phyloP scores from a whole-genome alignment of 2,797 vertebrate species.

The Sebastes hubbsi region DNA sequence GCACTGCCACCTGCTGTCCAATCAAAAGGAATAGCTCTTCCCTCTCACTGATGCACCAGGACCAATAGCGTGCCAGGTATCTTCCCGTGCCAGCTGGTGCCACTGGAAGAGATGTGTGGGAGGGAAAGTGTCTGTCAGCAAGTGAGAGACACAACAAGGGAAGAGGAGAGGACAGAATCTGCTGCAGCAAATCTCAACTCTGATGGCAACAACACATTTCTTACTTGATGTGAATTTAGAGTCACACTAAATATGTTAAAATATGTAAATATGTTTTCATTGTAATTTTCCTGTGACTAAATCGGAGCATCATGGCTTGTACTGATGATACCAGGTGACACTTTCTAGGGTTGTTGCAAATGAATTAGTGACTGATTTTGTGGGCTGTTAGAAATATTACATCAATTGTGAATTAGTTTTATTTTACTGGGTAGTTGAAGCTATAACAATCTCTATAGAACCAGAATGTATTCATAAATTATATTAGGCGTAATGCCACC shows the following conservation, averaged over 20 bases:
- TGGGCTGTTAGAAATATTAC: neutral
- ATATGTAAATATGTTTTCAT: neutral
- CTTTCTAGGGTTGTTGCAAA: neutral
- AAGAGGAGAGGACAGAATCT: slow-evolving; percentile 1
- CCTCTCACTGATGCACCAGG: slow-evolving; percentile 11
- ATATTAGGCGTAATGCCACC: neutral
- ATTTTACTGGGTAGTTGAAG: neutral
- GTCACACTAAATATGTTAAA: neutral
- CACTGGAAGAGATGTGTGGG: slow-evolving; percentile 10
- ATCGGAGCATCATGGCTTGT: neutral
- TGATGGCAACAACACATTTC: neutral
- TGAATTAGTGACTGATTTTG: neutral
- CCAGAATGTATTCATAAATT: neutral
- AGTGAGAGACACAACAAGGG: neutral
- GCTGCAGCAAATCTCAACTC: neutral
- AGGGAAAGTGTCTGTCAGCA: neutral
- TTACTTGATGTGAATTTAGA: neutral
- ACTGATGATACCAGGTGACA: neutral
- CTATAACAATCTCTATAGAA: neutral
- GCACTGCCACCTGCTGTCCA: slow-evolving; percentile 71
- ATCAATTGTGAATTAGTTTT: neutral
- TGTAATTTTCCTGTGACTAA: neutral
- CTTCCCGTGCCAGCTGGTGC: slow-evolving; percentile 26
- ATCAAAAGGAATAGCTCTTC: slow-evolving; percentile 26
- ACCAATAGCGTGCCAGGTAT: slow-evolving; percentile 37